Conservation (phyloP, 2,888 invertebrate genomes). For the Dugesia japonica region DNA sequence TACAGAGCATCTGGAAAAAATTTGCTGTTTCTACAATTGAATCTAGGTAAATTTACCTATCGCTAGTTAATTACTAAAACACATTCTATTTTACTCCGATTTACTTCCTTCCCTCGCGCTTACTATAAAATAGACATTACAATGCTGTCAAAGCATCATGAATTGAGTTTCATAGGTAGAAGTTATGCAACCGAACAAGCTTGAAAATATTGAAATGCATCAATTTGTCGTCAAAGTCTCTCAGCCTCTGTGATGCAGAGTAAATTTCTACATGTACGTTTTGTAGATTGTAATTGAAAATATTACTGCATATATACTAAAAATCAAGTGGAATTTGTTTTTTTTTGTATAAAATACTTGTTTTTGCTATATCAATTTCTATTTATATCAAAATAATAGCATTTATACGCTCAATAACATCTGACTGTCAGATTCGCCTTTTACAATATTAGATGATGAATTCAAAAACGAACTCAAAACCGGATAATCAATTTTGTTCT, state of each 20-base stretch:
- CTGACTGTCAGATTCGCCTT: not conserved
- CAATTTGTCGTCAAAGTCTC: conserved; percentile 20
- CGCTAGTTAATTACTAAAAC: conserved; percentile 7
- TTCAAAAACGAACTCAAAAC: not conserved
- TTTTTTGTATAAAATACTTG: not conserved
- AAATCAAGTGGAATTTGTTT: conserved; percentile 7
- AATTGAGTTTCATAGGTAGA: conserved; percentile 20
- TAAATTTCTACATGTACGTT: conserved; percentile 14
- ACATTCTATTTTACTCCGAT: conserved; percentile 20
- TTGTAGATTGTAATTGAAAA: not conserved
- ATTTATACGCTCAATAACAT: not conserved
- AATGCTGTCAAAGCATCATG: conserved; percentile 1
- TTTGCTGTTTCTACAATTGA: conserved; percentile 20
- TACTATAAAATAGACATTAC: conserved; percentile 9
- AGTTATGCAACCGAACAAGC: conserved; percentile 20
- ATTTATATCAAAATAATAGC: not conserved
- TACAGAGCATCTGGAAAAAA: conserved; percentile 9
- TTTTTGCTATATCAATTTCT: not conserved
- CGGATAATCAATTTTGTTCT: conserved; percentile 13
- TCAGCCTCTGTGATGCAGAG: conserved; percentile 3
- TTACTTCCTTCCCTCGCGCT: conserved; percentile 8
- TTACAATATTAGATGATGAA: not conserved
- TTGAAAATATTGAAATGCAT: conserved; percentile 14
- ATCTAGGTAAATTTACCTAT: conserved; percentile 20
- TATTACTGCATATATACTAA: conserved; percentile 20